Base-by-base conservation (phyloP, 2,113 vertebrate genomes). In the Corvus cornix region DNA sequence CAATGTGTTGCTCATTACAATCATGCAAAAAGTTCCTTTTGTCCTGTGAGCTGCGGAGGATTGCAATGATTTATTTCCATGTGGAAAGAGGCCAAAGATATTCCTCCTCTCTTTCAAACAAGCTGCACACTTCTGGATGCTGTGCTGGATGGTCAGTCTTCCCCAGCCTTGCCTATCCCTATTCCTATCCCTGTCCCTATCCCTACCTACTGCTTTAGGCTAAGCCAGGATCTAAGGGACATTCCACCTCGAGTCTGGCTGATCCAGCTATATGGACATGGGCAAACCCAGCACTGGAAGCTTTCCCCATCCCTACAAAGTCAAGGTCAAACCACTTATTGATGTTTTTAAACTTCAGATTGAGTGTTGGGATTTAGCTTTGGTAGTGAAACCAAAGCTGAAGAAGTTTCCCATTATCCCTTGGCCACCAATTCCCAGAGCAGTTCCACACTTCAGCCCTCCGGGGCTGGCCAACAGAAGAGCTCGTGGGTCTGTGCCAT, bases 1-100 rank as follows among this genome's bases (percentile, higher is more conserved):
- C 92, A 96, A 96, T 96, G 80, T 97, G 96, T 92, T 97, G 96
- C 95, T 89, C 94, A 96, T 97, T 97, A 97, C 2, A 22, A 92
- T 44, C 76, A 60, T 81, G 92, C 73, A 90, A 96, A 92, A 94
- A 90, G 76, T 74, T 88, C 89, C 95, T 96, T 97, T 96, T 95
- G 95, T 97, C 90, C 89, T 92, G 58, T 20, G 91, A 92, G 89
- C 81, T 91, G 89, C 41, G 58, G 86, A 96, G 92, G 69, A 93
- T n/a, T 96, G 80, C 64, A 93, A 8, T 63, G 93, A 94, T 97
- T 97, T 96, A 96, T 94, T 94, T 95, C 80, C 79, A 84, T 4
- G 53, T 82, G 90, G 90, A 95, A 66, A 64, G 53, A 82, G 69
- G 89, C 95, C 92, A 96, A 84, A 92, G 85, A 95, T 95, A 96